Evolutionary conservation across 1,140 invertebrate genomes (phyloP).

Genomic region (Patella vulgata): DNA sequence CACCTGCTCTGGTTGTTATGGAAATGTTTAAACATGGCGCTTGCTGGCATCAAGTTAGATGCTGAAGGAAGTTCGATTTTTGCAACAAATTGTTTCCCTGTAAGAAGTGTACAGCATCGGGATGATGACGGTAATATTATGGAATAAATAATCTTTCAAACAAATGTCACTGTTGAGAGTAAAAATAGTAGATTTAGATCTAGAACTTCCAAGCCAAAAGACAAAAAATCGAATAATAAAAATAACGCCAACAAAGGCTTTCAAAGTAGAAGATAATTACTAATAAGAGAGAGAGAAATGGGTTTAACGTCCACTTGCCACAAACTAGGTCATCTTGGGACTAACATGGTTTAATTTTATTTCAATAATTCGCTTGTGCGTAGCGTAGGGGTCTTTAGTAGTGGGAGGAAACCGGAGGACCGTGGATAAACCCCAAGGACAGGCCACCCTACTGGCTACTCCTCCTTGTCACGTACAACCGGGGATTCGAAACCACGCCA

Average conservation of each 20-base stretch:
- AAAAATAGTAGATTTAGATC: background rate
- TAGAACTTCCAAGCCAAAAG: background rate
- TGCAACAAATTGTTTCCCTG: slow-evolving; percentile 61
- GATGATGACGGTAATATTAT: slow-evolving; percentile 35
- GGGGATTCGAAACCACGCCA: too few species aligned
- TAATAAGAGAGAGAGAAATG: too few species aligned
- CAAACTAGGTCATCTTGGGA: too few species aligned
- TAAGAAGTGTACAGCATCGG: slow-evolving; percentile 45
- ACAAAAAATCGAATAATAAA: slow-evolving; percentile 1
- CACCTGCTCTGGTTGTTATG: slow-evolving; percentile 56
- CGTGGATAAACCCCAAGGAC: background rate
- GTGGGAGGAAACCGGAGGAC: too few species aligned
- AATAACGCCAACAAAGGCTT: background rate
- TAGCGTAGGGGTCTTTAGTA: too few species aligned
- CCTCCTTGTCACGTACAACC: too few species aligned
- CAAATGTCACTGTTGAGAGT: background rate
- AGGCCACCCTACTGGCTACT: too few species aligned
- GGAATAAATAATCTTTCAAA: background rate
- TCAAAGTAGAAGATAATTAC: too few species aligned
- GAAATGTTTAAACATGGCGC: slow-evolving; percentile 63
- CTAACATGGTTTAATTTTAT: too few species aligned
- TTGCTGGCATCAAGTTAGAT: slow-evolving; percentile 55
- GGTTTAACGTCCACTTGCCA: too few species aligned
- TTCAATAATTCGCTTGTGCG: too few species aligned
- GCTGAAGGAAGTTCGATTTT: slow-evolving; percentile 39